Percentiles rank a stretch among this genome's conserved stretches.
Conservation (phyloP, 1,140 invertebrate species). For the Dreissena polymorpha region DNA sequence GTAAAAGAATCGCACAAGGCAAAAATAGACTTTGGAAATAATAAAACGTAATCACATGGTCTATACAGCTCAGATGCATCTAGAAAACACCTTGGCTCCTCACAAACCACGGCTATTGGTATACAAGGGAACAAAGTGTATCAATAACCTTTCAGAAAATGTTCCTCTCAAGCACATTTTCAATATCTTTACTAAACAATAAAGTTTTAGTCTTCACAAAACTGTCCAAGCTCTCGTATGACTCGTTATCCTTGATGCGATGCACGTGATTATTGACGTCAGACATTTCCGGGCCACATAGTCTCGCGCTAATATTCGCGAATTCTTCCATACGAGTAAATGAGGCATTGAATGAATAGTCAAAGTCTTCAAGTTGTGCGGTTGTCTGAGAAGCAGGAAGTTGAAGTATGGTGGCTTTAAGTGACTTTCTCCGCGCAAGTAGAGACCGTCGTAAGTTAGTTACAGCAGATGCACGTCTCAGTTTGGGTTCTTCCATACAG, state of each 20-base stretch:
- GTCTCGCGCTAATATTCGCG: constrained; percentile 3
- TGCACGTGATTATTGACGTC: background rate
- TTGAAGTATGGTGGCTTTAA: background rate
- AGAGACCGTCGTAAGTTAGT: background rate
- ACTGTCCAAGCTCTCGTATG: background rate
- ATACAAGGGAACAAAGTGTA: too few relatives aligned
- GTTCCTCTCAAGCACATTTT: too few relatives aligned
- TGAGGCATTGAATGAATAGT: constrained; percentile 45
- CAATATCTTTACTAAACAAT: background rate
- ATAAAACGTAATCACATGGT: too few relatives aligned
- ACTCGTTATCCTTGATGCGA: background rate
- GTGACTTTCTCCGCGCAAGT: background rate
- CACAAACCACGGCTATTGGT: too few relatives aligned
- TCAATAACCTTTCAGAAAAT: too few relatives aligned
- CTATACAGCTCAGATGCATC: too few relatives aligned
- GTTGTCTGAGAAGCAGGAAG: constrained; percentile 6
- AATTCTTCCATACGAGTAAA: constrained; percentile 39
- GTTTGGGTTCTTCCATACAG: background rate
- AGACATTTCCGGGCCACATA: background rate
- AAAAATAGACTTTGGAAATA: too few relatives aligned
- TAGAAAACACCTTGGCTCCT: too few relatives aligned
- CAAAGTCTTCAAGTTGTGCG: constrained; percentile 13
- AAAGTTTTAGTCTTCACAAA: background rate
- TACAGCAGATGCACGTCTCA: constrained; percentile 38
- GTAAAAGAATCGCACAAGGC: too few relatives aligned